These are phyloP conservation scores for Andrena hattorfiana DNA, from an alignment of 2,888 invertebrate genomes.

Conservation along the genomic window DNA sequence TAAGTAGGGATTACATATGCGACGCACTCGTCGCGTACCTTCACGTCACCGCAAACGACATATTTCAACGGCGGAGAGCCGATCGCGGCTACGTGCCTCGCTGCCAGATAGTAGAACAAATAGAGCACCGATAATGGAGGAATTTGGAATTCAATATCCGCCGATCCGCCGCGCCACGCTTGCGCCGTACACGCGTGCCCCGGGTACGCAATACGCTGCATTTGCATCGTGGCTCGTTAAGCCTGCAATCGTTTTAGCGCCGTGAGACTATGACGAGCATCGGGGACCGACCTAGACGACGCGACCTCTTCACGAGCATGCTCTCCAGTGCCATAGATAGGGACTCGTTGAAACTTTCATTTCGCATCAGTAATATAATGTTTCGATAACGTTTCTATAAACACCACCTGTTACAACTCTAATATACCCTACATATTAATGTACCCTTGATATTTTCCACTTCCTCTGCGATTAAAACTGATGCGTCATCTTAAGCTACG, in stretches of 20 bases:
- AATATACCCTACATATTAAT: too few relatives aligned
- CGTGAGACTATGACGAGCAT: conserved; percentile 66
- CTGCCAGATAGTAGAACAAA: conserved; percentile 73
- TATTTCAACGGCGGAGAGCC: conserved; percentile 77
- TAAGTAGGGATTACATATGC: conserved; percentile 83
- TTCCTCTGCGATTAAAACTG: too few relatives aligned
- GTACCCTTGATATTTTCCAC: too few relatives aligned
- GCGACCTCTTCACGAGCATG: conserved; percentile 3
- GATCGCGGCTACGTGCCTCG: conserved; percentile 73
- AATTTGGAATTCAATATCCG: conserved; percentile 80
- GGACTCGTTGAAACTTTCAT: neutral
- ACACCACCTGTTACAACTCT: too few relatives aligned
- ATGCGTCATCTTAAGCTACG: too few relatives aligned
- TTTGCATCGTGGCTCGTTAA: conserved; percentile 73
- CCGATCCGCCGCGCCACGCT: conserved; percentile 55
- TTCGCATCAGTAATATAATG: too few relatives aligned
- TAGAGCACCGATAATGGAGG: conserved; percentile 75
- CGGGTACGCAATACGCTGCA: conserved; percentile 72
- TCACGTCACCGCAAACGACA: conserved; percentile 83
- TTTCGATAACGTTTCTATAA: too few relatives aligned
- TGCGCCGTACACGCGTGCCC: conserved; percentile 73
- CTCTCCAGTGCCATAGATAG: neutral
- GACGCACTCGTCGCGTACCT: conserved; percentile 81
- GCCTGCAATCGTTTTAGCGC: conserved; percentile 52
- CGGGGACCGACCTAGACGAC: conserved; percentile 5